phyloP scores from a whole-genome alignment of 2,797 vertebrate genomes.

The Helostoma temminkii region DNA sequence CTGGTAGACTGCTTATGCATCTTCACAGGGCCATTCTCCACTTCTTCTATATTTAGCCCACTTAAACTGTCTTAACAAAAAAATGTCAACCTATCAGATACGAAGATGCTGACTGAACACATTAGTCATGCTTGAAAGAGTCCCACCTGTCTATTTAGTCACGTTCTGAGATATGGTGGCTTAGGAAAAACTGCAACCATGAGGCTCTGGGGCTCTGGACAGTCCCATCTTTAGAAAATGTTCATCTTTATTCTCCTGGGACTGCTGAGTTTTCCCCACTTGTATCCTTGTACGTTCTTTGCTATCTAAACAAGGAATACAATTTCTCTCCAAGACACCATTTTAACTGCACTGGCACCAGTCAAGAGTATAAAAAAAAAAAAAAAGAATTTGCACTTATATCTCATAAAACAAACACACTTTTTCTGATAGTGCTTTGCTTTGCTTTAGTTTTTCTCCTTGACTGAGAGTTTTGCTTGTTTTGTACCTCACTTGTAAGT shows the following conservation, averaged over 20 bases:
- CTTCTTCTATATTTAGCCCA: conserved; percentile 41
- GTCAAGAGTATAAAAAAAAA: conserved; percentile 12
- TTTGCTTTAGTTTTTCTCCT: too few relatives aligned
- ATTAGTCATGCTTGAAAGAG: conserved; percentile 30
- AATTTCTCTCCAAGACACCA: conserved; percentile 28
- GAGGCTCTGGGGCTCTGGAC: conserved; percentile 10
- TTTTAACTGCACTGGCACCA: conserved; percentile 11
- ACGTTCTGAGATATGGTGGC: conserved; percentile 9
- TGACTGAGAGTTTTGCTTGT: too few relatives aligned
- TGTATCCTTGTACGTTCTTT: not conserved
- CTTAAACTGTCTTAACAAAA: conserved; percentile 47
- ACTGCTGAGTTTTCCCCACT: not conserved
- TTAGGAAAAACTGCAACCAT: conserved; percentile 3
- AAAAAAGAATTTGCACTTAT: too few relatives aligned
- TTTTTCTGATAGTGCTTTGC: too few relatives aligned
- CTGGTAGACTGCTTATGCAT: conserved; percentile 33
- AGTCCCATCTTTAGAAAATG: not conserved
- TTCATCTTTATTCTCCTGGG: not conserved
- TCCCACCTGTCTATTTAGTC: conserved; percentile 19
- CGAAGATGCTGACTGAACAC: conserved; percentile 13
- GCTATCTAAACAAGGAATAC: not conserved
- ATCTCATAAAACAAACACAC: too few relatives aligned
- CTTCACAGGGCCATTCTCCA: conserved; percentile 42
- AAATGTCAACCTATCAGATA: conserved; percentile 14
- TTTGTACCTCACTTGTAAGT: too few relatives aligned